Conservation (phyloP, 2,113 vertebrate species). For the Hypocryptadius cinnamomeus region DNA sequence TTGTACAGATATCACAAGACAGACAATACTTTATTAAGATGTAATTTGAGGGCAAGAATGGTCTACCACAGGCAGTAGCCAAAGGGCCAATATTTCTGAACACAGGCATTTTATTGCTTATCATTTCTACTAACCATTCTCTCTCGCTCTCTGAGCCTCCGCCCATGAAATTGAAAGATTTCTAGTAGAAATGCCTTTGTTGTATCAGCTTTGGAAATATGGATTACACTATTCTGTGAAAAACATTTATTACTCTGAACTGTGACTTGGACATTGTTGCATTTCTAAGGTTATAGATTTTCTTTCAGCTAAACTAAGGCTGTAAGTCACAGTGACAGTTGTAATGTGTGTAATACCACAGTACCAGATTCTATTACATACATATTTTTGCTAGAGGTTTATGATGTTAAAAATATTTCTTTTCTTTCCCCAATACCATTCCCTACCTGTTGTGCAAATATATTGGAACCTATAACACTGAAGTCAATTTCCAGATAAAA, state of each 20-base stretch:
- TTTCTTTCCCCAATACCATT: slow-evolving; percentile 68
- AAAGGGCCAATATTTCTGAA: slow-evolving; percentile 44
- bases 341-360: slow-evolving; percentile 80
- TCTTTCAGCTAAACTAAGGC: slow-evolving; percentile 83
- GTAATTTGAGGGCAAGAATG: not conserved
- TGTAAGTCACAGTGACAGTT: slow-evolving; percentile 81
- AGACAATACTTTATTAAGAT: slow-evolving; percentile 11
- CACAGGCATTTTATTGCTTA: slow-evolving; percentile 48
- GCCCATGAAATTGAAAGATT: slow-evolving; percentile 78
- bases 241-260: slow-evolving; percentile 81
- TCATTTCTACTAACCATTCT: slow-evolving; percentile 48
- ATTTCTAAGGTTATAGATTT: slow-evolving; percentile 81
- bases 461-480: slow-evolving; percentile 71
- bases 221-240: slow-evolving; percentile 77
- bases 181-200: slow-evolving; percentile 75
- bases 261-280: slow-evolving; percentile 77
- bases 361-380: slow-evolving; percentile 81
- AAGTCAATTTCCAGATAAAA: slow-evolving; percentile 78
- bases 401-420: slow-evolving; percentile 79
- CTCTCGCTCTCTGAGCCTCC: slow-evolving; percentile 51
- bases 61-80: not conserved
- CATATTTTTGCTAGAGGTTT: slow-evolving; percentile 83
- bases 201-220: slow-evolving; percentile 79
- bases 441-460: slow-evolving; percentile 77
- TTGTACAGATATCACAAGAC: not conserved